A percentile compares a stretch with the other conserved stretches of the same genome.
Evolutionary conservation across 2,888 invertebrate species (phyloP).

Genomic region (Acrobasis consociella): DNA sequence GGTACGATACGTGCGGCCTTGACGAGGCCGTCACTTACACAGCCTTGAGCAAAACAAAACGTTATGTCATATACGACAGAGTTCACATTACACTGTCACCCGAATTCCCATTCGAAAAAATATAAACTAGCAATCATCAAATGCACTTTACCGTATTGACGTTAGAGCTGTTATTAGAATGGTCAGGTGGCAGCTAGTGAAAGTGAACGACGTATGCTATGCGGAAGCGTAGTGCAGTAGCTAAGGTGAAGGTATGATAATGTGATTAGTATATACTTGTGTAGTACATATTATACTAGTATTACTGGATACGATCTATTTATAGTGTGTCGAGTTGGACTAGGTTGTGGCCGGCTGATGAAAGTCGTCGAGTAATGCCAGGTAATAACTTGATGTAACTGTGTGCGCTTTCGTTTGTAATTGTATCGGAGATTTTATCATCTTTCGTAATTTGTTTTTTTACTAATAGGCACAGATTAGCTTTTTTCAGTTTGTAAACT

Average conservation of each 20-base stretch:
- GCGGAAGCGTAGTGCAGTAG: conserved; percentile 70
- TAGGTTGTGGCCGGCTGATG: conserved; percentile 41
- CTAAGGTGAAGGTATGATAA: conserved; percentile 64
- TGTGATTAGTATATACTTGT: conserved; percentile 58
- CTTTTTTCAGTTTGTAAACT: too few species aligned
- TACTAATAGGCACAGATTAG: too few species aligned
- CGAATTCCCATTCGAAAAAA: conserved; percentile 48
- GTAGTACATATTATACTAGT: conserved; percentile 44
- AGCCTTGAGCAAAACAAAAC: conserved; percentile 40
- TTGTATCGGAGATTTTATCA: background rate
- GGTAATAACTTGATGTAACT: conserved; percentile 3
- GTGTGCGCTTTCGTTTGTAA: background rate
- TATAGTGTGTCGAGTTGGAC: conserved; percentile 42
- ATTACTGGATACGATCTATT: conserved; percentile 52
- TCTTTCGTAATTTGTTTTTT: too few species aligned
- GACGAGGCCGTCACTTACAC: conserved; percentile 57
- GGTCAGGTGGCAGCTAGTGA: conserved; percentile 52
- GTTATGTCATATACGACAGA: conserved; percentile 40
- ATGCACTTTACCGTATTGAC: conserved; percentile 41
- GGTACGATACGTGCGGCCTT: conserved; percentile 67
- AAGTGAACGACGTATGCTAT: conserved; percentile 69
- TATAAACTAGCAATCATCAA: conserved; percentile 34
- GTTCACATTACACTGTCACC: conserved; percentile 46
- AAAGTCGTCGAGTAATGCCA: conserved; percentile 41
- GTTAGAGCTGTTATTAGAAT: conserved; percentile 48